Evolutionary conservation across 2,113 vertebrate genomes (phyloP).

Genomic region (Elaphurus davidianus): DNA sequence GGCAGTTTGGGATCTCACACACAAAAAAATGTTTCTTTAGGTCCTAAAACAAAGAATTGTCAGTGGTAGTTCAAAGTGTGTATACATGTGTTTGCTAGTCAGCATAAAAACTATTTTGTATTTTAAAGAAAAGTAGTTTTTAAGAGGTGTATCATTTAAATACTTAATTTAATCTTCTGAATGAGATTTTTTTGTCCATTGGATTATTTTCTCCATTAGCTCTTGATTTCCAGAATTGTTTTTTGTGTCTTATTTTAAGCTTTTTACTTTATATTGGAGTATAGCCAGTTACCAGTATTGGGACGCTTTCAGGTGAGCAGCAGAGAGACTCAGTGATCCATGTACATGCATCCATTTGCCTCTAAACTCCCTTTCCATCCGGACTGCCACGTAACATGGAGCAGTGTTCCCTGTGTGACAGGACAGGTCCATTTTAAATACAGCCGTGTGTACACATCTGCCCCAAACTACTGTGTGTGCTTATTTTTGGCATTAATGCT

Average conservation of each 20-base stretch:
- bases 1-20: background rate
- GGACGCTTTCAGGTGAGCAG: background rate
- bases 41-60: background rate
- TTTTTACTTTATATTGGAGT: background rate
- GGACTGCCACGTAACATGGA: background rate
- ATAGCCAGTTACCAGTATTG: background rate
- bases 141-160: background rate
- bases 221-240: conserved; percentile 11
- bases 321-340: background rate
- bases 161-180: background rate
- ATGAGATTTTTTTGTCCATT: background rate
- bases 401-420: background rate
- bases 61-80: background rate
- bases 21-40: background rate
- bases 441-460: background rate
- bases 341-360: background rate
- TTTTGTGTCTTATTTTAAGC: background rate
- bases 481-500: background rate
- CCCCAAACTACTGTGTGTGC: background rate
- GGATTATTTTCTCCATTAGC: background rate
- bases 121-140: conserved; percentile 24
- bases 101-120: background rate
- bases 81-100: background rate
- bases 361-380: background rate
- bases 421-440: background rate